These are phyloP conservation scores for Poeciliopsis turrubarensis DNA, from an alignment of 2,113 vertebrate species.

Conservation along the genomic window DNA sequence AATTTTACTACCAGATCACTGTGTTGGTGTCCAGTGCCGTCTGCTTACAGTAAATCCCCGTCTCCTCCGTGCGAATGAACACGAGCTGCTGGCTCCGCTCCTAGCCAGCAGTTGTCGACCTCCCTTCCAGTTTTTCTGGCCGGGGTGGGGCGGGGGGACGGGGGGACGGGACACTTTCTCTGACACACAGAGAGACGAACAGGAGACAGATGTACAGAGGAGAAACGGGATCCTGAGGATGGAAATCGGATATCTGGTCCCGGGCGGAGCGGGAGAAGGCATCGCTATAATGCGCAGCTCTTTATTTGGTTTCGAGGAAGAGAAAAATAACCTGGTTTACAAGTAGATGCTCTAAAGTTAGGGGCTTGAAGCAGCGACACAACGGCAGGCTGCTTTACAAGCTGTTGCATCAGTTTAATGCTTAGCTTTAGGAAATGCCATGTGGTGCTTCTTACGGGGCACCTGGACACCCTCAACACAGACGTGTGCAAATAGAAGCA, in stretches of 20 bases:
- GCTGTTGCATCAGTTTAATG: slow-evolving; percentile 77
- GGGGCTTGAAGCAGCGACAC: slow-evolving; percentile 30
- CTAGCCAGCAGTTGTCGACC: slow-evolving; percentile 11
- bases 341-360: slow-evolving; percentile 53
- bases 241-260: slow-evolving; percentile 77
- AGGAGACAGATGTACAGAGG: slow-evolving; percentile 75
- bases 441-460: slow-evolving; percentile 23
- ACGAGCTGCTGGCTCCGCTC: slow-evolving; percentile 6
- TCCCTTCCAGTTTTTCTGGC: slow-evolving; percentile 19
- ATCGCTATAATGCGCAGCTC: slow-evolving; percentile 71
- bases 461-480: slow-evolving; percentile 45
- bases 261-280: slow-evolving; percentile 69
- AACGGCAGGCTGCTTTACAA: slow-evolving; percentile 64
- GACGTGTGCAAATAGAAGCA: slow-evolving; percentile 30
- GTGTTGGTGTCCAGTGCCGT: slow-evolving; percentile 14
- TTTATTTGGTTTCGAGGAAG: slow-evolving; percentile 77
- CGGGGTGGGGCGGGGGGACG: too few species aligned
- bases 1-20: slow-evolving; percentile 45
- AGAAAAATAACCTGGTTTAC: slow-evolving; percentile 52
- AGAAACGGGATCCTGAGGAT: slow-evolving; percentile 58
- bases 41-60: background rate
- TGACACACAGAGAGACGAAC: slow-evolving; percentile 66
- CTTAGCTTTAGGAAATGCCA: slow-evolving; percentile 27
- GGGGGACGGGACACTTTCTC: slow-evolving; percentile 31
- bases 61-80: slow-evolving; percentile 12